Evolutionary conservation across 2,113 vertebrate genomes (phyloP), one percentile per base, ranked within the genome.

Genomic region (Redunca redunca): DNA sequence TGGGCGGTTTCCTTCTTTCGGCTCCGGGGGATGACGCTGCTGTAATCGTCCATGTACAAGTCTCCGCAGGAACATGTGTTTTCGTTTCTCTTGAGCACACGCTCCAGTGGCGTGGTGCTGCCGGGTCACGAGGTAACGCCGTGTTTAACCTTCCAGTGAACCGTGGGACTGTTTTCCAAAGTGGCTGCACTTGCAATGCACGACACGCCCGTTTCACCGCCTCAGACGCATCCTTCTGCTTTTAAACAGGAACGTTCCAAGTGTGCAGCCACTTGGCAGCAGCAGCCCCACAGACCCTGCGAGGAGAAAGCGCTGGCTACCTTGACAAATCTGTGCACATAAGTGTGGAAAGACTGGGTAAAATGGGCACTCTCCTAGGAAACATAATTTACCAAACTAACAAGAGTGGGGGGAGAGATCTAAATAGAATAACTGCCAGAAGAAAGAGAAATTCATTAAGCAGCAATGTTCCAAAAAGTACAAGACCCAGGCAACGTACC

Each of bases 41-140:
- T 81, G 28, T 33, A 7, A 12, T 33, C 28, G 2, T 3, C 50
- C 33, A 0, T 1, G 33, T 7, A 23, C 33, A 7, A 14, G 80
- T n/a, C 50, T 23, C 48, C 2, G 0, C 6, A n/a, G 78, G 78
- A 82, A n/a, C 48, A 7, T 4, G 80, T n/a, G 48, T n/a, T 21
- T 53, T n/a, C 30, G 7, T 14, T 19, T 53, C 50, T 82, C 30
- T 4, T n/a, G 78, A 52, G 78, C 30, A 21, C 46, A 11, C 16
- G 0, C 28, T 21, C 48, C 3, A 3, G 30, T n/a, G 30, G 6
- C 23, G 5, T 23, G 80, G 48, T 1, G 7, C 14, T 53, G 50
- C 50, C 1, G 6, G 46, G 11, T 82, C 50, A 23, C 0, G 19
- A 4, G 33, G 50, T 4, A 25, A 14, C 0, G 2, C 48, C 4